Percentiles rank a stretch among this genome's conserved stretches.
phyloP scores from a whole-genome alignment of 2,888 invertebrate genomes.

The Molanna angustata region DNA sequence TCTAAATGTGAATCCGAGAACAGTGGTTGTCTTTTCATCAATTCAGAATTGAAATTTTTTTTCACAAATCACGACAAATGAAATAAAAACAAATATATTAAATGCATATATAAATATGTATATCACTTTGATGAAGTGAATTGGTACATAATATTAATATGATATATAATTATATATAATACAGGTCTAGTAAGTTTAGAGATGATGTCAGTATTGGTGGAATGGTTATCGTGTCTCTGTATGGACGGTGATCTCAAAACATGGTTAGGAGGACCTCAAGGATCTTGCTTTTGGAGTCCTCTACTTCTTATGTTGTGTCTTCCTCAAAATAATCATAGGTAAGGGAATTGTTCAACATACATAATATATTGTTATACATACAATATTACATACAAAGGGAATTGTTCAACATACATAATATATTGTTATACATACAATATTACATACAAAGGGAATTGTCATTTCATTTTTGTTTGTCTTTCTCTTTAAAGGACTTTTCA shows the following conservation, averaged over 20 bases:
- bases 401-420: too few relatives aligned
- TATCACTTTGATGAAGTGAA: too few relatives aligned
- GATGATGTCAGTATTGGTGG: constrained; percentile 65
- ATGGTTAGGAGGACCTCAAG: constrained; percentile 80
- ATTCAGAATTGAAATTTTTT: too few relatives aligned
- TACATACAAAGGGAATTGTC: neutral
- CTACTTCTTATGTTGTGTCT: constrained; percentile 73
- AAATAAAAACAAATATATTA: too few relatives aligned
- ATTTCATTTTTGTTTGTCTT: constrained; percentile 6
- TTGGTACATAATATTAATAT: too few relatives aligned
- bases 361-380: too few relatives aligned
- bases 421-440: neutral
- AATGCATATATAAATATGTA: too few relatives aligned
- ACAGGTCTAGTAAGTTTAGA: constrained; percentile 40
- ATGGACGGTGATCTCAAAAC: constrained; percentile 79
- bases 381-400: neutral
- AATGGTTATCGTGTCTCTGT: constrained; percentile 79
- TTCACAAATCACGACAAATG: too few relatives aligned
- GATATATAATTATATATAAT: too few relatives aligned
- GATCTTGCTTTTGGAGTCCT: constrained; percentile 83
- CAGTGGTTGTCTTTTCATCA: too few relatives aligned
- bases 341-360: too few relatives aligned
- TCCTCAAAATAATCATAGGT: constrained; percentile 44
- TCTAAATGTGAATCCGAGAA: too few relatives aligned
- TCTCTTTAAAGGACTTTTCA: constrained; percentile 45